Conservation (phyloP, 2,888 invertebrate species). For the Tubulanus polymorphus region DNA sequence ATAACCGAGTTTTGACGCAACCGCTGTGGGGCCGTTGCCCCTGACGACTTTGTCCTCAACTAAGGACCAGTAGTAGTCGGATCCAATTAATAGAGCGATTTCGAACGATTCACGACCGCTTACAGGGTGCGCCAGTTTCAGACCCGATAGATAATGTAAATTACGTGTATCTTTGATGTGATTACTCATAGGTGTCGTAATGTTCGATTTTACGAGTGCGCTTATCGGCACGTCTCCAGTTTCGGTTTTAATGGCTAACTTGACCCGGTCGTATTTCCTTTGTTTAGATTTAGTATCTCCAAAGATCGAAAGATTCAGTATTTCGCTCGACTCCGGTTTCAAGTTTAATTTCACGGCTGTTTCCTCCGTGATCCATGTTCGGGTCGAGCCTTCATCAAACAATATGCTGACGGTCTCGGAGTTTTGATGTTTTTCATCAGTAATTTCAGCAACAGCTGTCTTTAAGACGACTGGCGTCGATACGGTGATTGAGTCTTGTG, state of each 20-base stretch:
- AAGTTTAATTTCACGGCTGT: slow-evolving; percentile 15
- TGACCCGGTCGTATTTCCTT: slow-evolving; percentile 2
- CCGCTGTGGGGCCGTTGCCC: slow-evolving; percentile 19
- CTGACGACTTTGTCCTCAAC: slow-evolving; percentile 14
- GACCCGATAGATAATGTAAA: slow-evolving; percentile 9
- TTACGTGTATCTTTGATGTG: background rate
- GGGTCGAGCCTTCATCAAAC: slow-evolving; percentile 16
- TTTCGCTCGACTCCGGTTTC: slow-evolving; percentile 8
- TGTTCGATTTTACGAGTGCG: slow-evolving; percentile 16
- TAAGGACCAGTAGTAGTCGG: slow-evolving; percentile 19
- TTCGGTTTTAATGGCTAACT: slow-evolving; percentile 9
- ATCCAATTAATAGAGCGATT: slow-evolving; percentile 17
- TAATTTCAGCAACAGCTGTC: slow-evolving; percentile 12
- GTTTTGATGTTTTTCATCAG: background rate
- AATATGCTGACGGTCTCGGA: slow-evolving; percentile 9
- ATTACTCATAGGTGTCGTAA: slow-evolving; percentile 13
- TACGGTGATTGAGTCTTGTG: no score
- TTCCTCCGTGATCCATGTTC: slow-evolving; percentile 15
- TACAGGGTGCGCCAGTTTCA: slow-evolving; percentile 16
- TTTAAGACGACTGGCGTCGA: slow-evolving; percentile 17
- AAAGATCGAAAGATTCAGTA: slow-evolving; percentile 11
- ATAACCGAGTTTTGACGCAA: slow-evolving; percentile 16
- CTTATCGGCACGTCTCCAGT: slow-evolving; percentile 11
- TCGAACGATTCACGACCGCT: slow-evolving; percentile 5
- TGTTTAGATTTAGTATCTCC: slow-evolving; percentile 5